Evolutionary conservation across 2,113 vertebrate species (phyloP).

Genomic region (Ageneiosus marmoratus): DNA sequence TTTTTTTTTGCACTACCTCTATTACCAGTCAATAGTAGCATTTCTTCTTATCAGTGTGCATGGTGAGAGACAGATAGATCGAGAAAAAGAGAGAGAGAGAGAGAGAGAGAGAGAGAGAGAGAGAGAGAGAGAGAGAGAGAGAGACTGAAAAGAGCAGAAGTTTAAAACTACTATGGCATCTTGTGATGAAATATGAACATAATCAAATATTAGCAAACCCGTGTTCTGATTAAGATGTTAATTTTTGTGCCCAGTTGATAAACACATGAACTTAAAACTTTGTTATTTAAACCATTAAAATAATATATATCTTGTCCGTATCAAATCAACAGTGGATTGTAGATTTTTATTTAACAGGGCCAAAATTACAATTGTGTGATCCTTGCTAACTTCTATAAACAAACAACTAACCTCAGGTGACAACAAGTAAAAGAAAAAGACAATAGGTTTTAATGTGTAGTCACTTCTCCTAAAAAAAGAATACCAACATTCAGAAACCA

Average conservation of each 20-base stretch:
- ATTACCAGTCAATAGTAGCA: not conserved
- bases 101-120: not conserved
- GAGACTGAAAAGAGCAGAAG: not conserved
- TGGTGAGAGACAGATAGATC: not conserved
- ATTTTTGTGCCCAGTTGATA: not conserved
- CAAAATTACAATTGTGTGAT: too few relatives aligned
- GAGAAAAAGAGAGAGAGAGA: too few relatives aligned
- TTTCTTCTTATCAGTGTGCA: not conserved
- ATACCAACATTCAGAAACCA: not conserved
- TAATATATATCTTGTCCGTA: not conserved
- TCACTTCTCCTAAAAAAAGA: too few relatives aligned
- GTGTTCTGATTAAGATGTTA: not conserved
- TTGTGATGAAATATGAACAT: not conserved
- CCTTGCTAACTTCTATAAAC: too few relatives aligned
- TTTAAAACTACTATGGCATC: not conserved
- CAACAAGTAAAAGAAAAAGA: too few relatives aligned
- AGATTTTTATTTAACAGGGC: too few relatives aligned
- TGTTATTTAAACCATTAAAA: not conserved
- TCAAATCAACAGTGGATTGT: too few relatives aligned
- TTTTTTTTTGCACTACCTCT: conserved; percentile 36
- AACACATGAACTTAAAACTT: not conserved
- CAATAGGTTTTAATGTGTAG: too few relatives aligned
- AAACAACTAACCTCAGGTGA: too few relatives aligned
- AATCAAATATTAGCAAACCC: not conserved
- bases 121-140: not conserved